A percentile compares a stretch with the other conserved stretches of the same genome.
phyloP scores from a whole-genome alignment of 2,113 vertebrate genomes.

The Cephalopterus ornatus region DNA sequence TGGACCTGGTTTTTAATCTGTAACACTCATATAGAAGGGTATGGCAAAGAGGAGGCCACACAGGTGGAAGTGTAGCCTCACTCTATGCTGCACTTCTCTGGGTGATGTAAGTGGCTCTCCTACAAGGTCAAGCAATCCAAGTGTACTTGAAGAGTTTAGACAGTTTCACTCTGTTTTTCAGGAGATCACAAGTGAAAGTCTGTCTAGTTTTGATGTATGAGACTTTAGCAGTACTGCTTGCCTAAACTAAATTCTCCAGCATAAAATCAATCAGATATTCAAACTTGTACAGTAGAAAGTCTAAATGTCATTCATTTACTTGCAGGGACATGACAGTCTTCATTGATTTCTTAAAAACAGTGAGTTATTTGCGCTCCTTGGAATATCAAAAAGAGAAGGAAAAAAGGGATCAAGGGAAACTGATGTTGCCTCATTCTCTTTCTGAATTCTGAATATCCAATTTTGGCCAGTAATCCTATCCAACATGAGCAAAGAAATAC shows the following conservation, averaged over 20 bases:
- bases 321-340: not conserved
- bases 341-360: slow-evolving; percentile 20
- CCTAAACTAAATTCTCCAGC: slow-evolving; percentile 3
- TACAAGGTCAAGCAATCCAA: not conserved
- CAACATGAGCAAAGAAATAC: not conserved
- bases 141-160: not conserved
- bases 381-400: not conserved
- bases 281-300: not conserved
- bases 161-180: not conserved
- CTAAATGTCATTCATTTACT: slow-evolving; percentile 22
- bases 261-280: slow-evolving; percentile 36
- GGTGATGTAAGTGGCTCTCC: not conserved
- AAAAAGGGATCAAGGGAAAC: not conserved
- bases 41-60: not conserved
- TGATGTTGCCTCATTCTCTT: not conserved
- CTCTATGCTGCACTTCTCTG: not conserved
- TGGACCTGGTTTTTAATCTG: not conserved
- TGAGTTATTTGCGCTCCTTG: not conserved
- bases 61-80: not conserved
- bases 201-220: not conserved
- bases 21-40: not conserved
- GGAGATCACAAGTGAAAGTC: not conserved
- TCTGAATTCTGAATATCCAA: not conserved
- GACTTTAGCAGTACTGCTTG: not conserved
- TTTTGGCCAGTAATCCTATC: not conserved